These are phyloP conservation scores for Bettongia penicillata DNA, from an alignment of 2,113 vertebrate species.

Conservation along the genomic window DNA sequence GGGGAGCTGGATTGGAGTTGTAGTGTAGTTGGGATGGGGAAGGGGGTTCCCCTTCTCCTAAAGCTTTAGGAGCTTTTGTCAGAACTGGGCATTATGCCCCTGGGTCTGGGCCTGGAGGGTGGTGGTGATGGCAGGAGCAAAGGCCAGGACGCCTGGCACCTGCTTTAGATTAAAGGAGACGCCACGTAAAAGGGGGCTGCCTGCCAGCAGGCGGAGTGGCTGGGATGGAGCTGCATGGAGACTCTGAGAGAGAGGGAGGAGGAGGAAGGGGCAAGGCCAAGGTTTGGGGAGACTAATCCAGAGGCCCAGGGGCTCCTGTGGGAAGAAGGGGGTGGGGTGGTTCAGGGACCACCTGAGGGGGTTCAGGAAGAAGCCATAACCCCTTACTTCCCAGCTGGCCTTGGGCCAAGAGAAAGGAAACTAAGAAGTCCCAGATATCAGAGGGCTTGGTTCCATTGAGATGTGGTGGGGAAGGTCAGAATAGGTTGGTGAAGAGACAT, in stretches of 20 bases:
- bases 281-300: neutral
- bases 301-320: neutral
- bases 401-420: neutral
- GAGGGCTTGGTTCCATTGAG: neutral
- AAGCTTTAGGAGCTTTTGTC: neutral
- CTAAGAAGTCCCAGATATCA: neutral
- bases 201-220: conserved; percentile 40
- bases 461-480: neutral
- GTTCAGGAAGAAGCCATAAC: neutral
- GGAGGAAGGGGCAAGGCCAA: conserved; percentile 6
- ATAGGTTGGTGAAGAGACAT: neutral
- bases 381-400: neutral
- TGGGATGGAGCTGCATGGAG: conserved; percentile 25
- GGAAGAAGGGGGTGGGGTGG: neutral
- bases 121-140: conserved; percentile 54
- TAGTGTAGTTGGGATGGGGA: neutral
- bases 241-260: conserved; percentile 26
- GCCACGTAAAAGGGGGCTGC: conserved; percentile 49
- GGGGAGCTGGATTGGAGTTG: neutral
- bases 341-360: neutral
- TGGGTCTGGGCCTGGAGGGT: conserved; percentile 64
- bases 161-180: conserved; percentile 74
- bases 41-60: neutral
- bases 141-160: conserved; percentile 69
- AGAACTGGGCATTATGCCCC: conserved; percentile 11